Base-by-base conservation (phyloP, 1,140 invertebrate species). In the Bilobella aurantiaca region DNA sequence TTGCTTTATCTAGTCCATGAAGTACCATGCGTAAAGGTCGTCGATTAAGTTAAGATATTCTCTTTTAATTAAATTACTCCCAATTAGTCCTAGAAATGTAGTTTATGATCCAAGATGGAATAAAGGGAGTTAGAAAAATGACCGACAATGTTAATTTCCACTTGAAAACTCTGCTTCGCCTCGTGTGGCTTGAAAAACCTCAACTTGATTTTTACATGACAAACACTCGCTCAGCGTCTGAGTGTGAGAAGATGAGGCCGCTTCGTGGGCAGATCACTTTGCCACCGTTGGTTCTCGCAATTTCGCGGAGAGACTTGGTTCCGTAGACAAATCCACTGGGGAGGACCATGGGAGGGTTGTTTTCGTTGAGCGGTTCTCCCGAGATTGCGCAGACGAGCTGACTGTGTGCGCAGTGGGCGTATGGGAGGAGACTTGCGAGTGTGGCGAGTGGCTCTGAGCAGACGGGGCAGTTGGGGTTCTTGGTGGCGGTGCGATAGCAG, bases 311-410 rank as follows among this genome's bases (percentile, higher is more conserved):
- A 18, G 90, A 85, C 88, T 91, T 77, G 69, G 83, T 90, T n/a
- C 96, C 95, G 79, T 97, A 98, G 58, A 98, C 92, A 79, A 93
- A 89, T 63, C 95, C 95, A 82, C 98, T 98, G 46, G 96, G 96
- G 77, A 98, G 83, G 86, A 96, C 94, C 87, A 98, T 91, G 0
- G 96, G 96, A 69, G 89, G 90, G 79, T 99, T 98, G 77, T 98
- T 87, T 78, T 98, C 96, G 80, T 98, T 96, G 56, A 99, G 81
- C n/a, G 91, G 87, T 70, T 89, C 82, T 3, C 92, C 91, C 59
- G 90, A 92, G 67, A 97, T 89, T 71, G 88, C 85, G 76, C 92
- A 96, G 69, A 98, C 90, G 1, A 99, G 82, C 47, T 91, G 85
- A 65, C 92, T 93, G 77, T 98, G 94, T 27, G 93, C 91, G 77